These are phyloP conservation scores for Holotrichia oblita DNA, from an alignment of 1,140 invertebrate species.

Conservation along the genomic window DNA sequence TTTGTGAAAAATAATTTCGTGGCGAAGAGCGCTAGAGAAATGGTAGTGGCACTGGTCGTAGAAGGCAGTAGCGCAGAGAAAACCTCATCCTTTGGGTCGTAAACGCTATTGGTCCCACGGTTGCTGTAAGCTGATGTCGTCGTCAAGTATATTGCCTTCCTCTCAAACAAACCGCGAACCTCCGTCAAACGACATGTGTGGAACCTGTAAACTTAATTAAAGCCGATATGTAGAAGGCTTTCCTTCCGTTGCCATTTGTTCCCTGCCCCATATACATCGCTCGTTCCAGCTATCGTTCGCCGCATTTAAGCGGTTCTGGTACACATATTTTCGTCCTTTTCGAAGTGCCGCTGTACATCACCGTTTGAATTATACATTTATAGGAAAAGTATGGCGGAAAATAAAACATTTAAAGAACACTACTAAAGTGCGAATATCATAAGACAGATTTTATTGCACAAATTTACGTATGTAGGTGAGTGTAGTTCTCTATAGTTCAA, in stretches of 20 bases:
- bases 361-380: too few species aligned
- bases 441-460: too few species aligned
- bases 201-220: constrained; percentile 55
- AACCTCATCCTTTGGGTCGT: constrained; percentile 45
- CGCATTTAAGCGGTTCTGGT: constrained; percentile 11
- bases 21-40: not conserved
- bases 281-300: constrained; percentile 34
- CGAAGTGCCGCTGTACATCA: not conserved
- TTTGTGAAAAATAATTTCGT: not conserved
- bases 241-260: not conserved
- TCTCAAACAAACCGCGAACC: constrained; percentile 58
- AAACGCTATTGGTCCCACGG: constrained; percentile 59
- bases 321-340: constrained; percentile 5
- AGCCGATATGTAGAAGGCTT: constrained; percentile 42
- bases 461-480: too few species aligned
- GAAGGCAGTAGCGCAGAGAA: constrained; percentile 10
- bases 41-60: not conserved
- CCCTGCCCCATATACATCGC: not conserved
- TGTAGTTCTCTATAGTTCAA: too few species aligned
- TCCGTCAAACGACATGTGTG: constrained; percentile 50
- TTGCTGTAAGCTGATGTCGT: constrained; percentile 57
- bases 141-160: constrained; percentile 60
- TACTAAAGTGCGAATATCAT: too few species aligned
- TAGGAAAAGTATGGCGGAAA: too few species aligned
- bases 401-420: too few species aligned